These are phyloP conservation scores for Steatocranus sp. DNA, from an alignment of 2,797 vertebrate species.

Conservation along the genomic window DNA sequence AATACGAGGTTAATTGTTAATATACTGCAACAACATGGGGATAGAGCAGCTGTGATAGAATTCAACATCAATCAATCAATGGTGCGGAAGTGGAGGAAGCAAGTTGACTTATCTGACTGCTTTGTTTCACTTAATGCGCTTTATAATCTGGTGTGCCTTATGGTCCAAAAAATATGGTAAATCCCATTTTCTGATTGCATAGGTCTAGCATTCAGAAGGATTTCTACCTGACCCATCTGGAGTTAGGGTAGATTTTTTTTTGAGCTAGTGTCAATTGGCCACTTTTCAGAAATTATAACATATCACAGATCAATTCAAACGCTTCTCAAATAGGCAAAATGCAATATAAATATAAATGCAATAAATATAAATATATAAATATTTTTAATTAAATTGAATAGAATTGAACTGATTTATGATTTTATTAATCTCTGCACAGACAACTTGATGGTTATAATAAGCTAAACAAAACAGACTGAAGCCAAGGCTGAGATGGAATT, in stretches of 20 bases:
- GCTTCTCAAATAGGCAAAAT: background rate
- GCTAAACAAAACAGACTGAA: conserved; percentile 45
- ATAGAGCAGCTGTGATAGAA: background rate
- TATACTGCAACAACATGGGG: background rate
- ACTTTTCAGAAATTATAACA: background rate
- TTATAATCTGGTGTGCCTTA: background rate
- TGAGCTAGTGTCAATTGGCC: background rate
- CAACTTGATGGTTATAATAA: conserved; percentile 68
- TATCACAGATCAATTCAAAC: background rate
- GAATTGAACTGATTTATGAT: background rate
- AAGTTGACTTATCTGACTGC: background rate
- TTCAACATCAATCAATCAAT: background rate
- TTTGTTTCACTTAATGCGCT: background rate
- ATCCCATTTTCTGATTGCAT: background rate
- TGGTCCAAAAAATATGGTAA: background rate
- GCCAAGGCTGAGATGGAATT: conserved; percentile 69
- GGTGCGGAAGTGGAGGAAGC: background rate
- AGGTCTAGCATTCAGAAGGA: background rate
- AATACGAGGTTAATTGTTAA: background rate
- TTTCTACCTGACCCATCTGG: background rate
- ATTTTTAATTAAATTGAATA: background rate
- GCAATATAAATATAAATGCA: background rate
- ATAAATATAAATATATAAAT: background rate
- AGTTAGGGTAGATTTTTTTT: background rate
- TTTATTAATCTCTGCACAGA: conserved; percentile 44